Base-by-base conservation (phyloP, 92 coral and sea anemone species). In the Palythoa grandiflora region DNA sequence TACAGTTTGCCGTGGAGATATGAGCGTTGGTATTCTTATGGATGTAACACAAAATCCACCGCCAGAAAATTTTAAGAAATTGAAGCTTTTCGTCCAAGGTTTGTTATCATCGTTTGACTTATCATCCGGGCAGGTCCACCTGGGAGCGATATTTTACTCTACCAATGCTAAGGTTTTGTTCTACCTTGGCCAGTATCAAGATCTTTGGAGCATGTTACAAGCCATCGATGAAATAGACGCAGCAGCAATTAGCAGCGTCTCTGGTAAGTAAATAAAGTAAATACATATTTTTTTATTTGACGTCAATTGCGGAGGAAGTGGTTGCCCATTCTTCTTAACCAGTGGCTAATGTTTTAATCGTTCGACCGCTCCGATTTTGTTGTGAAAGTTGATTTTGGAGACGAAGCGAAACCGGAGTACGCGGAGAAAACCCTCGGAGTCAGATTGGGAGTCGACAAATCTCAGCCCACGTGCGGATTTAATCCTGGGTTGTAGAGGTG, bases 11-110 rank as follows among this genome's bases (percentile, higher is more conserved):
- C 75, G 75, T 68, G 74, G 86, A 19, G 19, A 66, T 39, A 19
- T 81, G 73, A 51, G 44, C 50, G 74, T 81, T 81, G 86, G 75
- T 40, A 81, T 81, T 40, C 19, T 81, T 35, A 35, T 81, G 75
- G 75, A 81, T 81, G 61, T 59, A 63, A 4, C 74, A 66, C 75
- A 12, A 81, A 66, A 36, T 10, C 10, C 19, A 57, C 6, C 39
- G 6, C 35, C 75, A 52, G 40, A 77, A 21, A 77, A 51, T 39
- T 21, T 63, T 5, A 4, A 65, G 19, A 81, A 81, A 57, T 17
- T 48, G 14, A 40, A 81, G 21, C 73, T 65, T 81, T 81, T 81
- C 20, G 75, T 81, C 44, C 61, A 65, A 21, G 20, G 54, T 3
- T 14, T 81, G 28, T 3, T 65, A 14, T 44, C 86, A 11, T 81